Evolutionary conservation across 1,140 invertebrate genomes (phyloP), one percentile per base, ranked within the genome.

Genomic region (Pissodes strobi): DNA sequence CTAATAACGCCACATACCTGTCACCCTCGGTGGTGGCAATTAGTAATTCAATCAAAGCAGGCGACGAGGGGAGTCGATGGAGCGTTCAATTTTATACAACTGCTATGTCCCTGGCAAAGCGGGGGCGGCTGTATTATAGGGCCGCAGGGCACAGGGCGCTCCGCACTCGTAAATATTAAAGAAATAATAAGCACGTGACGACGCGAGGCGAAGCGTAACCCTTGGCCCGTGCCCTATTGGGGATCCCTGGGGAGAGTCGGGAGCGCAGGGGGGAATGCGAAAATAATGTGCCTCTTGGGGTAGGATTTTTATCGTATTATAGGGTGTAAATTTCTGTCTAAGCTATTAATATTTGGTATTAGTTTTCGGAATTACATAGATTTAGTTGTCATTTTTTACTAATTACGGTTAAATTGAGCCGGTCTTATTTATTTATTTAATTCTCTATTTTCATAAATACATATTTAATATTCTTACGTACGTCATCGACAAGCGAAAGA

Each of bases 151-250:
- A 18, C 21, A 19, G 23, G 12, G 46, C 43, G 27, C 38, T 25
- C 22, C 43, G 37, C 13, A 25, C 48, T 51, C 46, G 43, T 64
- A 64, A 64, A 64, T 64, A 64, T 64, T 64, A 64, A 64, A 64
- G 62, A 64, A 64, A 64, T 64, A 64, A 64, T 64, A 64, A 64
- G 62, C 62, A 64, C 51, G 62, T 64, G 62, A 53, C 53, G 45
- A 63, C 49, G 60, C 19, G 34, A 43, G 38, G 13, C 62, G 53
- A 30, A 27, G 21, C 58, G 46, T 51, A 48, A 34, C 56, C 56
- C 43, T 59, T 48, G 53, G 38, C 53, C 38, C 56, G 37, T 23
- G 53, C 38, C 25, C 53, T 56, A 38, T 19, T 56, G 19, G 37
- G 13, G 53, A 0, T 41, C 18, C 53, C 53, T 15, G 12, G 22